Base-by-base conservation (phyloP, 2,113 vertebrate genomes). In the Corvus cornix region DNA sequence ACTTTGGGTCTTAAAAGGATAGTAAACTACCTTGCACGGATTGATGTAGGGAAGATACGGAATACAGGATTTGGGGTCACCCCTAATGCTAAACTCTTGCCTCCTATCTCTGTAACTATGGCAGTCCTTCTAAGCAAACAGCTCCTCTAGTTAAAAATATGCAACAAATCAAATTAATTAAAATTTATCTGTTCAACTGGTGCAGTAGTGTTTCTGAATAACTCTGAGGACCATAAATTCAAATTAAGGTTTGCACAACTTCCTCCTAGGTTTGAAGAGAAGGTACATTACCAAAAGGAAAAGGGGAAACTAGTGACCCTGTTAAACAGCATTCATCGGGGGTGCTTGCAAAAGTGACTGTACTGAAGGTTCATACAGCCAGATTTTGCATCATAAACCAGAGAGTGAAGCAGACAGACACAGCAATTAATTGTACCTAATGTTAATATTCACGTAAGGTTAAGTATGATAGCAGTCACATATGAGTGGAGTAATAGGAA, bases 81-180 rank as follows among this genome's bases (percentile, higher is more conserved):
- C 11, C 27, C 33, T 59, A 19, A 19, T 28, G 22, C 46, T 44
- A 7, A 28, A 52, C 17, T 43, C 20, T 6, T 6, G 5, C 37
- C 26, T 44, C 18, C 31, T 37, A 7, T 22, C 37, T 33, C 73
- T 60, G 22, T 44, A 68, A 51, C 17, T 44, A 17, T 27, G 33
- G 10, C 27, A 52, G 28, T 60, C 74, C 77, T 94, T 93, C 68
- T 84, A 77, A 91, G 93, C 68, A 90, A 94, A 93, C 76, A 90
- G 91, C 53, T 95, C 51, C 92, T 70, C 63, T 62, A 86, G 77
- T 87, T 84, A 95, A 93, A 98, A 94, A 96, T 75, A 66, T 10
- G 55, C 63, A 97, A 95, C 93, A 96, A 95, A 97, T 96, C 87
- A 94, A 86, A 90, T 94, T 94, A 97, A 98, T 97, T 94, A 95